A percentile compares a stretch with the other conserved stretches of the same genome.
phyloP scores from a whole-genome alignment of 2,797 vertebrate genomes.

The Molothrus ater region DNA sequence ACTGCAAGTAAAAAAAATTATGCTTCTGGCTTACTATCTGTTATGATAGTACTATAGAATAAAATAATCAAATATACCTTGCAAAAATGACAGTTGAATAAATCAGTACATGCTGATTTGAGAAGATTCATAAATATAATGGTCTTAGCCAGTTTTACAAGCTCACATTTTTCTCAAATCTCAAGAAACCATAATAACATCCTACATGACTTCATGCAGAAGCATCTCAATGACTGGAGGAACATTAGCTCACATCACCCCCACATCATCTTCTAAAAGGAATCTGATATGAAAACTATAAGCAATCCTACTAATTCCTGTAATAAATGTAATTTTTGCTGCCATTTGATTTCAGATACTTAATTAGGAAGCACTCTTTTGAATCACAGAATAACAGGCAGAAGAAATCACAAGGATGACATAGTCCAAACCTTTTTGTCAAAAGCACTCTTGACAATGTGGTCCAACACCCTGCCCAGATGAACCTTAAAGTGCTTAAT shows the following conservation, averaged over 20 bases:
- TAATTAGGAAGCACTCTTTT: neutral
- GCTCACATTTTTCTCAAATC: neutral
- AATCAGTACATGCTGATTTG: neutral
- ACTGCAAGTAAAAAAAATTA: neutral
- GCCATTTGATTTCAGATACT: neutral
- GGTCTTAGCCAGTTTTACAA: neutral
- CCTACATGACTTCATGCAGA: neutral
- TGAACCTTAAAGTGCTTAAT: neutral
- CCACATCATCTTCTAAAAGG: neutral
- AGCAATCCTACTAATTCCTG: neutral
- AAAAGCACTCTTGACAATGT: neutral
- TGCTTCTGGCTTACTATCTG: neutral
- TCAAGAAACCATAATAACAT: neutral
- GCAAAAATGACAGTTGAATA: neutral
- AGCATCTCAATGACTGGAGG: neutral
- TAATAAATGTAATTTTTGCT: neutral
- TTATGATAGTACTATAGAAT: neutral
- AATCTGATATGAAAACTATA: neutral
- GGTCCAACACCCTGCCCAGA: neutral
- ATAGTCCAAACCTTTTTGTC: neutral
- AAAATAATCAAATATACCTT: neutral
- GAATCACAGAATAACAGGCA: neutral
- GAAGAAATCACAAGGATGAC: neutral
- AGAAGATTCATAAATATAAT: neutral
- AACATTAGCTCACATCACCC: accelerated